Evolutionary conservation across 92 coral and sea anemone genomes (phyloP), one percentile per base, ranked within the genome.

Genomic region (Epizoanthus fatuus): DNA sequence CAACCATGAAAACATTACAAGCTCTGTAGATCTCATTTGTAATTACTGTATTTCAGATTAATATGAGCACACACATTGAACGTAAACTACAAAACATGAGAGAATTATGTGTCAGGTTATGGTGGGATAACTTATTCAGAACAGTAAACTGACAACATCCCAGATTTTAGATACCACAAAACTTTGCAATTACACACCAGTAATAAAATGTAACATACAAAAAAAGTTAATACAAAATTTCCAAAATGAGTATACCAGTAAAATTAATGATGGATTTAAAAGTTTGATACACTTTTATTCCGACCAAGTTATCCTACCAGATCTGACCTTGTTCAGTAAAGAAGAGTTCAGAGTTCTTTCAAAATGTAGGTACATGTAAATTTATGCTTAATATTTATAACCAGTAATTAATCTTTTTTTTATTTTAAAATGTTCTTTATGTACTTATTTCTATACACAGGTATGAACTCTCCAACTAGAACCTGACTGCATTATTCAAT

Each of bases 1-100:
- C 38, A 87, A 91, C 86, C 91, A 91, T 63, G 94, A 91, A 69
- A 63, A 87, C 66, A 84, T 91, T 25, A 78, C 94, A 70, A 84
- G 86, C 57, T 87, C 94, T 63, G 89, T 84, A 72, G 81, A 91
- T 74, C 87, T 91, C 54, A 70, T 91, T 72, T 86, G 91, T 68
- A 69, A 81, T 80, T 75, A 84, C 71, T 89, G 93, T 15, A 84
- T 74, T 84, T 74, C 68, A 74, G 82, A 84, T 84, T 84, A 62
- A 62, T 29, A 81, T 53, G 68, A 32, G 63, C 29, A 62, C 53
- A 35, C 47, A 76, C 83, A 60, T 39, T 78, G 83, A 60, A 60
- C 40, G 15, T 62, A 39, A 60, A 78, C 15, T 78, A 40, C 58
- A 17, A 39, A 39, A 37, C 83, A 78, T 55, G 42, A 78, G 83